phyloP scores from a whole-genome alignment of 2,113 vertebrate species.

The Ibidorhyncha struthersii region DNA sequence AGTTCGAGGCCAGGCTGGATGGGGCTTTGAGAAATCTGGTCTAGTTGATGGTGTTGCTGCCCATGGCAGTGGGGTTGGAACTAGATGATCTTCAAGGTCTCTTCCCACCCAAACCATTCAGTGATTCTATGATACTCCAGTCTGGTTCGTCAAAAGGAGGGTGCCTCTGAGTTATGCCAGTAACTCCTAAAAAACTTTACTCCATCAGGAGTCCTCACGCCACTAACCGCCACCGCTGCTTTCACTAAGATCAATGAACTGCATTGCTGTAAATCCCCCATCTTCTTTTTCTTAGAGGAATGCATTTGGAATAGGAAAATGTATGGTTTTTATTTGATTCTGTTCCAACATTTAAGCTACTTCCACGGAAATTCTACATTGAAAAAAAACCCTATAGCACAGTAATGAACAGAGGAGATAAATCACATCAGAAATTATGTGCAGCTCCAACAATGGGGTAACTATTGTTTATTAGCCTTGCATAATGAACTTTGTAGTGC shows the following conservation, averaged over 20 bases:
- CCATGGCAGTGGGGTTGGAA: background rate
- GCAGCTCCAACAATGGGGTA: background rate
- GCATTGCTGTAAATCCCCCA: background rate
- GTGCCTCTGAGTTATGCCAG: background rate
- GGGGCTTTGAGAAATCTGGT: background rate
- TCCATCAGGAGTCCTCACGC: background rate
- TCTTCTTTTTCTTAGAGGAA: background rate
- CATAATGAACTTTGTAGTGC: background rate
- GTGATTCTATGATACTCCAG: background rate
- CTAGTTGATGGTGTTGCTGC: background rate
- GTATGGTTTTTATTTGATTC: background rate
- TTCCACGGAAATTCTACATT: background rate
- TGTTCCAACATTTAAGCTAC: background rate
- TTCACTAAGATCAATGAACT: background rate
- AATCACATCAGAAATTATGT: background rate
- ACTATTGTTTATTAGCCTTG: background rate
- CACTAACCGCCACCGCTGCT: rapidly evolving
- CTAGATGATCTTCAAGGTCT: background rate
- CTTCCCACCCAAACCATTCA: background rate
- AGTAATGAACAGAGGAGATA: background rate
- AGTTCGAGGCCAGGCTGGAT: background rate
- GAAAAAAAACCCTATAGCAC: background rate
- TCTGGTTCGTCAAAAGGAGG: background rate
- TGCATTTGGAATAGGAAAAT: background rate
- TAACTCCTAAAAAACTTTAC: background rate